These are phyloP conservation scores for Eumacrocentrus americanus DNA, from an alignment of 2,888 invertebrate genomes.

Conservation along the genomic window DNA sequence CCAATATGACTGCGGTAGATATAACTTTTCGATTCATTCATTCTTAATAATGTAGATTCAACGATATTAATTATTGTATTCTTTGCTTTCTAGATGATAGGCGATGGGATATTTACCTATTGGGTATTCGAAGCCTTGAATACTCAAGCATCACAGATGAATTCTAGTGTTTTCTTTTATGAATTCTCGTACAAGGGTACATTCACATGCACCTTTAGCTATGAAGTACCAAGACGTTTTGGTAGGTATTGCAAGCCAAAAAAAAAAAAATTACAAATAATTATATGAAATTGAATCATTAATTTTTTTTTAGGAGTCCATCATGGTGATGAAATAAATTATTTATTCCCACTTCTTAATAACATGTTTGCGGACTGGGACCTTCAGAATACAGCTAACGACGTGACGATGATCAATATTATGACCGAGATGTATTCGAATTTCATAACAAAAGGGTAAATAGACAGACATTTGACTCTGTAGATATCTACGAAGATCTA, in stretches of 20 bases:
- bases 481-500: no score
- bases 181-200: conserved; percentile 50
- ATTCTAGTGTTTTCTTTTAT: conserved; percentile 47
- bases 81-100: conserved; percentile 35
- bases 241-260: conserved; percentile 38
- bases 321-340: conserved; percentile 52
- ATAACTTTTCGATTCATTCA: no score
- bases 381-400: conserved; percentile 42
- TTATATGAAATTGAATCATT: neutral
- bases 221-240: conserved; percentile 28
- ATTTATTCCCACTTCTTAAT: conserved; percentile 47
- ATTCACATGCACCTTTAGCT: conserved; percentile 36
- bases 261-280: neutral
- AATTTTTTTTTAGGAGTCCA: conserved; percentile 39
- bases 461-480: neutral
- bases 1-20: no score
- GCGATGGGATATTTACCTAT: conserved; percentile 41
- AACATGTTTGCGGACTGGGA: conserved; percentile 29
- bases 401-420: conserved; percentile 47
- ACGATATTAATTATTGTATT: neutral
- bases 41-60: neutral
- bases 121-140: conserved; percentile 36
- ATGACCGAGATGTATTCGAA: conserved; percentile 51
- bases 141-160: conserved; percentile 38
- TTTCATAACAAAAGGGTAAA: conserved; percentile 51